These are phyloP conservation scores for Lampris incognitus DNA, from an alignment of 2,113 vertebrate genomes.

Conservation along the genomic window DNA sequence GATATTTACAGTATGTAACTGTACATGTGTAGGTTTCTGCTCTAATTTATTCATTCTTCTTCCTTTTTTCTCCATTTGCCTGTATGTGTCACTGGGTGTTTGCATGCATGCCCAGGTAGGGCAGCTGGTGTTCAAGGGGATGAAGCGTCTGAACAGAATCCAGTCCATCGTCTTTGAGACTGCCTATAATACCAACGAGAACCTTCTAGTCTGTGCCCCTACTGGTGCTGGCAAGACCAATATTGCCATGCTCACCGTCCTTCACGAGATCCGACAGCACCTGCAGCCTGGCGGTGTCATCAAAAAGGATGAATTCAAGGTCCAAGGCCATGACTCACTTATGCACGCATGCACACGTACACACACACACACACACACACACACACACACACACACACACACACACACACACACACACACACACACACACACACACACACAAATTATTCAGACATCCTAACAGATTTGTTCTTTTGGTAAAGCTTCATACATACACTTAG, in stretches of 20 bases:
- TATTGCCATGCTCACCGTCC: slow-evolving; percentile 95
- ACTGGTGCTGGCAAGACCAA: slow-evolving; percentile 98
- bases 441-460: slow-evolving; percentile 43
- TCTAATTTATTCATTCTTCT: not conserved
- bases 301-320: slow-evolving; percentile 98
- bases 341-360: not conserved
- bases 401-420: not conserved
- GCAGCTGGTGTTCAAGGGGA: slow-evolving; percentile 95
- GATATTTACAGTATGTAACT: not conserved
- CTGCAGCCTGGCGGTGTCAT: slow-evolving; percentile 92
- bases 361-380: not conserved
- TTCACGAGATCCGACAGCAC: slow-evolving; percentile 96
- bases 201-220: slow-evolving; percentile 95
- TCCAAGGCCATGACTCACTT: slow-evolving; percentile 62
- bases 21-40: too few species aligned
- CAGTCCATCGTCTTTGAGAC: slow-evolving; percentile 98
- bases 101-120: slow-evolving; percentile 83
- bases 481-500: slow-evolving; percentile 67
- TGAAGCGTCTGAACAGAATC: slow-evolving; percentile 93
- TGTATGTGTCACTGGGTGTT: not conserved
- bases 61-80: not conserved
- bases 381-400: not conserved
- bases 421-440: slow-evolving; percentile 11
- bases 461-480: slow-evolving; percentile 41
- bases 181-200: slow-evolving; percentile 98